Evolutionary conservation across 2,797 vertebrate species (phyloP).

Genomic region (Tinamus major): DNA sequence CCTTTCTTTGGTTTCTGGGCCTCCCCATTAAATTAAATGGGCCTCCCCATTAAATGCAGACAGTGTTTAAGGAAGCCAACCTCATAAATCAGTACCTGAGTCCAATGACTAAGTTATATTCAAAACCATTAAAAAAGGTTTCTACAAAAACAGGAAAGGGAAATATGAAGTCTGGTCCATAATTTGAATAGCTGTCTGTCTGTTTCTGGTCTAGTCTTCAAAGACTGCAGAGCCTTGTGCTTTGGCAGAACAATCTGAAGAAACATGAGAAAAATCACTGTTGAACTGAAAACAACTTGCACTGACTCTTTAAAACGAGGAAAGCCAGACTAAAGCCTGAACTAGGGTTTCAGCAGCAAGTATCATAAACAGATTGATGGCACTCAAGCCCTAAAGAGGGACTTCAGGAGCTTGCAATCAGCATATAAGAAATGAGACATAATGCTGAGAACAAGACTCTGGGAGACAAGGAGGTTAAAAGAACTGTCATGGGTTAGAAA

Average conservation of each 20-base stretch:
- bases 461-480: background rate
- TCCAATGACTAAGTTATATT: accelerated
- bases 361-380: background rate
- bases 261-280: background rate
- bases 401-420: background rate
- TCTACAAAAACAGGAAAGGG: background rate
- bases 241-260: background rate
- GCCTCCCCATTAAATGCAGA: background rate
- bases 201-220: background rate
- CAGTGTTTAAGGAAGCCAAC: background rate
- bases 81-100: background rate
- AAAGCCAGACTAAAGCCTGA: slow-evolving; percentile 8
- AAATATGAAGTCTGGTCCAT: background rate
- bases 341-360: background rate
- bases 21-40: background rate
- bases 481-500: background rate
- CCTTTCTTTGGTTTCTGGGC: background rate
- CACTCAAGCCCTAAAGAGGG: background rate
- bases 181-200: background rate
- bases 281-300: background rate
- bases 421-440: background rate
- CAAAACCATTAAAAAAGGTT: background rate
- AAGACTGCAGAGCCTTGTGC: background rate
- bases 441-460: background rate
- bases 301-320: background rate